Evolutionary conservation across 2,113 vertebrate genomes (phyloP).

Genomic region (Cichladusa arquata): DNA sequence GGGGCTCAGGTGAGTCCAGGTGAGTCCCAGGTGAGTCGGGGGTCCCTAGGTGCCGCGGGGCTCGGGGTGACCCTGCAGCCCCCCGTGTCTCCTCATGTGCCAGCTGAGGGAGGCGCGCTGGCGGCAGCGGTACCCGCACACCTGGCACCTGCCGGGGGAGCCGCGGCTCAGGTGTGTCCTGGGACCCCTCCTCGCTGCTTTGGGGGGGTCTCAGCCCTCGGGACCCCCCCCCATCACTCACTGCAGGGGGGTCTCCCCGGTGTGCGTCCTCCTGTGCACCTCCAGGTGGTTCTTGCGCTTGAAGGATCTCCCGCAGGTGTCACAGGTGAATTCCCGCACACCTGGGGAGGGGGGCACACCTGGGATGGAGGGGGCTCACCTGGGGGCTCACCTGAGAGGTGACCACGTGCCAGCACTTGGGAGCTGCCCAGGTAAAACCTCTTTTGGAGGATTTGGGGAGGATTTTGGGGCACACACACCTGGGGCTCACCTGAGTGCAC

Average conservation of each 20-base stretch:
- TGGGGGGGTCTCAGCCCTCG: not conserved
- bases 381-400: too few species aligned
- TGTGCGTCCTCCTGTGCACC: constrained; percentile 89
- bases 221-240: constrained; percentile 57
- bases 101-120: constrained; percentile 92
- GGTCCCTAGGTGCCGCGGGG: too few species aligned
- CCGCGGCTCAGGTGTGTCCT: not conserved
- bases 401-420: too few species aligned
- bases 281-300: constrained; percentile 96
- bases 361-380: too few species aligned
- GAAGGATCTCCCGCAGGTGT: constrained; percentile 91
- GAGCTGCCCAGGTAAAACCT: too few species aligned
- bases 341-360: constrained; percentile 22
- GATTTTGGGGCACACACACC: not conserved
- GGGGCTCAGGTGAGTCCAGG: too few species aligned
- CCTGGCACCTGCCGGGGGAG: constrained; percentile 80
- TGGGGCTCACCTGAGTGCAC: not conserved
- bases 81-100: constrained; percentile 93
- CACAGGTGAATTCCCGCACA: constrained; percentile 88
- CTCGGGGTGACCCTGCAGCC: constrained; percentile 76
- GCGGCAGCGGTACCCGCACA: constrained; percentile 92
- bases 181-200: not conserved
- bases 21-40: too few species aligned
- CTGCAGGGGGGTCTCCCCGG: constrained; percentile 74
- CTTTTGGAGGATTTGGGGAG: too few species aligned